These are phyloP conservation scores for Drosophila truncata DNA, from an alignment of 1,140 invertebrate species.

Conservation along the genomic window DNA sequence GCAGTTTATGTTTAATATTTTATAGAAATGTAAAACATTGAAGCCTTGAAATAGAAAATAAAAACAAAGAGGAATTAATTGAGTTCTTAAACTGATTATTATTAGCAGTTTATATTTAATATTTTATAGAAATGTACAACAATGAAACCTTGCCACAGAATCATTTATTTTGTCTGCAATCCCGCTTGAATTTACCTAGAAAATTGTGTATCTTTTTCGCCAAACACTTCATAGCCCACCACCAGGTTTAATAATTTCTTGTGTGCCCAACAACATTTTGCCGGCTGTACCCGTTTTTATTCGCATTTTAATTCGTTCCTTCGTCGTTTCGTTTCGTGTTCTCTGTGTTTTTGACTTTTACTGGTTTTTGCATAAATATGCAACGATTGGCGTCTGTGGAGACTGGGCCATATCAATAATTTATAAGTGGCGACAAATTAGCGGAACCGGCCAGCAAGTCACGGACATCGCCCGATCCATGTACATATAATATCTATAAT, in stretches of 20 bases:
- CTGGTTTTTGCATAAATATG: conserved; percentile 62
- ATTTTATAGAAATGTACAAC: neutral
- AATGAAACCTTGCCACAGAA: neutral
- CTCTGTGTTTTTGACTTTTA: conserved; percentile 22
- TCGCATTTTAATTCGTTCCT: conserved; percentile 28
- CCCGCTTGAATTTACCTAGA: neutral
- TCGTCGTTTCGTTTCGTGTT: conserved; percentile 15
- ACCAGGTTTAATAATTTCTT: conserved; percentile 5
- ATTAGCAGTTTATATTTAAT: neutral
- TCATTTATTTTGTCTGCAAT: too few relatives aligned
- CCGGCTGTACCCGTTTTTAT: conserved; percentile 37
- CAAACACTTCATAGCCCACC: neutral
- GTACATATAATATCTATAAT: conserved; percentile 26
- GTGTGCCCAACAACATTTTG: neutral
- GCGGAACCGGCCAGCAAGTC: conserved; percentile 76
- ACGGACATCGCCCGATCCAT: conserved; percentile 59
- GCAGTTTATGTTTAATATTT: neutral
- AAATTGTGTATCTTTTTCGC: conserved; percentile 8
- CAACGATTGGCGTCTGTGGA: conserved; percentile 49
- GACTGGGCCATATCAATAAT: conserved; percentile 69
- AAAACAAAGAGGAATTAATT: too few relatives aligned
- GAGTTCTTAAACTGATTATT: too few relatives aligned
- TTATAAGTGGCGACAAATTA: conserved; percentile 80
- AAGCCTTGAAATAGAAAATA: neutral
- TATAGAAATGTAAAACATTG: neutral